phyloP scores from a whole-genome alignment of 2,113 vertebrate species.

The Aphyosemion australe region DNA sequence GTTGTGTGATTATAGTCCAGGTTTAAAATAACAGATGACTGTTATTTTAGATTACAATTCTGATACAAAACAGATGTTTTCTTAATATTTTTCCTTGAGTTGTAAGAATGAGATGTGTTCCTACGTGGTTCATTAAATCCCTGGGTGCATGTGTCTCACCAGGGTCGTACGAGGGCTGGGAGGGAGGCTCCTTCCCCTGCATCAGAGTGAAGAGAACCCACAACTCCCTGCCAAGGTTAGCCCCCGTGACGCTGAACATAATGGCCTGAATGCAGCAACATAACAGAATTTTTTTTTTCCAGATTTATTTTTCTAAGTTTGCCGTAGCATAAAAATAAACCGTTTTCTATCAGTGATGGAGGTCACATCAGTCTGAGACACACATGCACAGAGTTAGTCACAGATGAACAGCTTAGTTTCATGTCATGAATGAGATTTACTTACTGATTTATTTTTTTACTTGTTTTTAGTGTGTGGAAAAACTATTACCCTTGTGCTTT shows the following conservation, averaged over 20 bases:
- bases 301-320: neutral
- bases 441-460: neutral
- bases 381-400: too few species aligned
- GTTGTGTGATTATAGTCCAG: too few species aligned
- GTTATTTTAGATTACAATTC: too few species aligned
- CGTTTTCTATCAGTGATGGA: too few species aligned
- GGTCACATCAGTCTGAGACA: too few species aligned
- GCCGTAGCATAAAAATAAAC: neutral
- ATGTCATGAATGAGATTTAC: neutral
- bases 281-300: neutral
- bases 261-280: neutral
- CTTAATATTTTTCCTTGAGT: neutral
- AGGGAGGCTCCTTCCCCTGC: conserved; percentile 84
- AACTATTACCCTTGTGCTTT: neutral
- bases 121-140: neutral
- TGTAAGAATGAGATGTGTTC: neutral
- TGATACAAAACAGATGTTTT: too few species aligned
- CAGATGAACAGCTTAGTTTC: too few species aligned
- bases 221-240: conserved; percentile 84
- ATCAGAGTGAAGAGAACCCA: conserved; percentile 83
- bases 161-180: conserved; percentile 87
- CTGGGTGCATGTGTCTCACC: conserved; percentile 14
- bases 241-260: conserved; percentile 2
- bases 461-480: neutral
- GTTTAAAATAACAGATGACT: too few species aligned